These are phyloP conservation scores for Plemyria rubiginata DNA, from an alignment of 2,888 invertebrate species.

Conservation along the genomic window DNA sequence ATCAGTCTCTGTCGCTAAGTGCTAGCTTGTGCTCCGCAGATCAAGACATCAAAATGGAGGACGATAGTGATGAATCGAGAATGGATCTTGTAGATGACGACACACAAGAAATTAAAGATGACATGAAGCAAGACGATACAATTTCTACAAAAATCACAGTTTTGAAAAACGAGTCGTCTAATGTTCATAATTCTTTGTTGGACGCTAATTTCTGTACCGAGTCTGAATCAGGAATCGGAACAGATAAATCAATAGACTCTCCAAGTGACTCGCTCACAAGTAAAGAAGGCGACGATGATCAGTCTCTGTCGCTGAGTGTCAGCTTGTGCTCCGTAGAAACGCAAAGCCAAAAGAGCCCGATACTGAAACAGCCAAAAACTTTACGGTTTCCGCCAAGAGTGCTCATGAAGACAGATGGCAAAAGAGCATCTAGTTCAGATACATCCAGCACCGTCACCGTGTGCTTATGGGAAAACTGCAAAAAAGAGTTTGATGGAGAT, in stretches of 20 bases:
- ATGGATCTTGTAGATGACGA: constrained; percentile 54
- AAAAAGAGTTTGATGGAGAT: constrained; percentile 90
- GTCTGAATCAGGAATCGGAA: constrained; percentile 79
- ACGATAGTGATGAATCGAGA: constrained; percentile 44
- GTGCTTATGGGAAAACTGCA: constrained; percentile 94
- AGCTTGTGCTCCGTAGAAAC: constrained; percentile 73
- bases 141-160: constrained; percentile 80
- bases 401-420: constrained; percentile 63
- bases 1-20: constrained; percentile 75
- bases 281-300: constrained; percentile 81
- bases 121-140: constrained; percentile 73
- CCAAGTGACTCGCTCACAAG: constrained; percentile 78
- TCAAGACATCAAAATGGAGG: constrained; percentile 38
- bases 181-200: constrained; percentile 75
- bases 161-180: constrained; percentile 76
- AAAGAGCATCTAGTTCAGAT: constrained; percentile 71
- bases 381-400: constrained; percentile 90
- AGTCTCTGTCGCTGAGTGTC: constrained; percentile 73
- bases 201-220: constrained; percentile 77
- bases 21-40: constrained; percentile 68
- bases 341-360: constrained; percentile 88
- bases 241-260: constrained; percentile 79
- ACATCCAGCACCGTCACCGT: constrained; percentile 81
- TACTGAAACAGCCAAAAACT: constrained; percentile 92
- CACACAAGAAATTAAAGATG: constrained; percentile 67